These are phyloP conservation scores for Nesidiocoris tenuis DNA, from an alignment of 2,888 invertebrate species.

Conservation along the genomic window DNA sequence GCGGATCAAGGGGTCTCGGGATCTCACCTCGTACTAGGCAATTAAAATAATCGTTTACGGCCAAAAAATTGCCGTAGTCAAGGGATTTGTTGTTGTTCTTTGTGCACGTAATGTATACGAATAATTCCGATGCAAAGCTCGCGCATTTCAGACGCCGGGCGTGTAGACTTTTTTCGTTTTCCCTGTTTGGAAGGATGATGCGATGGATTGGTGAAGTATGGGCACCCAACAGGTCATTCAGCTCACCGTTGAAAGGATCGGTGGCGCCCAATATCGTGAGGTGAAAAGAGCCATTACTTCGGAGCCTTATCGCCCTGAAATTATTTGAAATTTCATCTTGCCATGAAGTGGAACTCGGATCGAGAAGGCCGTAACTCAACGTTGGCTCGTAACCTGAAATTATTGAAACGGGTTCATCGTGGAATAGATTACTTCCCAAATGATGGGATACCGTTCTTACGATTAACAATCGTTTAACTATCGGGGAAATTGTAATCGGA, in stretches of 20 bases:
- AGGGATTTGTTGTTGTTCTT: too few species aligned
- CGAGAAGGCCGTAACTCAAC: constrained; percentile 6
- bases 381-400: constrained; percentile 12
- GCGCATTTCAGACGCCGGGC: not conserved
- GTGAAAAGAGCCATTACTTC: constrained; percentile 39
- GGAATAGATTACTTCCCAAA: constrained; percentile 12
- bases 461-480: constrained; percentile 5
- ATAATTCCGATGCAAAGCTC: not conserved
- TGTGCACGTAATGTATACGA: too few species aligned
- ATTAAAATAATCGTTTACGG: too few species aligned
- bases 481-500: not conserved
- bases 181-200: constrained; percentile 9
- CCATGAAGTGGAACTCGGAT: constrained; percentile 3
- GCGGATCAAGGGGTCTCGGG: too few species aligned
- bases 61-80: too few species aligned
- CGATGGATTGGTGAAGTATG: constrained; percentile 20
- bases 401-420: constrained; percentile 34
- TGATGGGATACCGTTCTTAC: constrained; percentile 3
- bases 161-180: constrained; percentile 4
- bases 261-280: constrained; percentile 39
- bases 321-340: constrained; percentile 18
- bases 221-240: constrained; percentile 15
- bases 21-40: too few species aligned
- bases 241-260: constrained; percentile 29
- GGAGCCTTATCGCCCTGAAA: not conserved